Evolutionary conservation across 2,797 vertebrate genomes (phyloP).

Genomic region (Hydrophis major): DNA sequence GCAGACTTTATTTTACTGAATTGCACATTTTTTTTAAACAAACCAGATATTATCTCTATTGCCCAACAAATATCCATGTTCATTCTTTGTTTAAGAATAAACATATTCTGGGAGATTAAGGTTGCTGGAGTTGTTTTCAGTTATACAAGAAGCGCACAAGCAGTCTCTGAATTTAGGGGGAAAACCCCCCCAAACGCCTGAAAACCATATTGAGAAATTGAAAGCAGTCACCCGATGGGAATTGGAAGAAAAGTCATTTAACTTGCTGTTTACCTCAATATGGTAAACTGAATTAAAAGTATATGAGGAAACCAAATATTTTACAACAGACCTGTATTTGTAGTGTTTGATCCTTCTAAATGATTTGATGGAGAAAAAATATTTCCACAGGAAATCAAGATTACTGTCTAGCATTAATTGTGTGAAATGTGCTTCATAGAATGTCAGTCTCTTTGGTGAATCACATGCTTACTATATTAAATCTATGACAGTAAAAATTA

Average conservation of each 20-base stretch:
- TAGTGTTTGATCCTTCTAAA: not conserved
- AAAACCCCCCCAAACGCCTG: not conserved
- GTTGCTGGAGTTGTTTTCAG: conserved; percentile 54
- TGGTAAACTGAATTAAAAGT: not conserved
- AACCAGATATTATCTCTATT: conserved; percentile 61
- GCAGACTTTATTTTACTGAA: conserved; percentile 62
- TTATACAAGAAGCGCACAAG: not conserved
- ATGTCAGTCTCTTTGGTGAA: not conserved
- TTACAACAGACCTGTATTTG: not conserved
- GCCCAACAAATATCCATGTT: conserved; percentile 40
- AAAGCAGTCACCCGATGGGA: not conserved
- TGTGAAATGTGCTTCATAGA: not conserved
- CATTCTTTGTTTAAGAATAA: conserved; percentile 53
- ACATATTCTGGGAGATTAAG: conserved; percentile 60
- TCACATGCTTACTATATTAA: not conserved
- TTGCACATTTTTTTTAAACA: conserved; percentile 51
- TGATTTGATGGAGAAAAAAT: not conserved
- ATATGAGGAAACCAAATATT: not conserved
- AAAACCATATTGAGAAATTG: not conserved
- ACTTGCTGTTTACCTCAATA: not conserved
- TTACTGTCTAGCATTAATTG: not conserved
- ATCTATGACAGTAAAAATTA: not conserved
- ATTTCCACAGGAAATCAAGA: not conserved
- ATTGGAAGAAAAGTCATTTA: not conserved
- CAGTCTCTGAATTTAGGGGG: not conserved